These are phyloP conservation scores for Chorisops tibialis DNA, from an alignment of 2,888 invertebrate species.

Conservation along the genomic window DNA sequence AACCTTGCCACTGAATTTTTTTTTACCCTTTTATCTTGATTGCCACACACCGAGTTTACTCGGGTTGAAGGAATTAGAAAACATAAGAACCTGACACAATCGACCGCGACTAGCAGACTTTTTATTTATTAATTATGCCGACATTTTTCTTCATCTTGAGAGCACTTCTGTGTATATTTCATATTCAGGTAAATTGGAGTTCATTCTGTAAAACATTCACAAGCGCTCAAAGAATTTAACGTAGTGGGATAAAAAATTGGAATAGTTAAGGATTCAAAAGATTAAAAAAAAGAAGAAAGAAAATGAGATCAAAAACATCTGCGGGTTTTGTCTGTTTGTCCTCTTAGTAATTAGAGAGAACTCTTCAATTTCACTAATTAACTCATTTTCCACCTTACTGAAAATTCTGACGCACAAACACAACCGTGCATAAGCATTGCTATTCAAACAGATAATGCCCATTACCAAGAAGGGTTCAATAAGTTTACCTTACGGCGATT, in stretches of 20 bases:
- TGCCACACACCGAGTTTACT: conserved; percentile 10
- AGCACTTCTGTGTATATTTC: neutral
- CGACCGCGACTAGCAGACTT: neutral
- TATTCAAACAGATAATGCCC: too few species aligned
- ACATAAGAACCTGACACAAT: conserved; percentile 5
- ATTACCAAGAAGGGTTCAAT: conserved; percentile 19
- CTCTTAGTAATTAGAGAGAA: conserved; percentile 3
- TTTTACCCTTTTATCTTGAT: conserved; percentile 6
- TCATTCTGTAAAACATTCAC: too few species aligned
- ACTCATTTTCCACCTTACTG: conserved; percentile 22
- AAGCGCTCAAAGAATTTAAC: too few species aligned
- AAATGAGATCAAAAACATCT: conserved; percentile 23
- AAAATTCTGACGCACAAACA: neutral
- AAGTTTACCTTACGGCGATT: conserved; percentile 7
- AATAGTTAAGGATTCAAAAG: neutral
- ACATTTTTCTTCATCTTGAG: conserved; percentile 1
- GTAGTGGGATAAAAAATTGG: neutral
- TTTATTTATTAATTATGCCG: conserved; percentile 16
- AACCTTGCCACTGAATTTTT: neutral
- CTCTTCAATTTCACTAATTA: conserved; percentile 26
- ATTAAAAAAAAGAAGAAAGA: neutral
- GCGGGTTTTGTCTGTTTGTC: conserved; percentile 17
- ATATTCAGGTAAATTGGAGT: too few species aligned
- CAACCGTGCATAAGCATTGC: too few species aligned
- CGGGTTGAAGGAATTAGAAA: conserved; percentile 17